Evolutionary conservation across 2,113 vertebrate species (phyloP).

Genomic region (Climacteris rufus): DNA sequence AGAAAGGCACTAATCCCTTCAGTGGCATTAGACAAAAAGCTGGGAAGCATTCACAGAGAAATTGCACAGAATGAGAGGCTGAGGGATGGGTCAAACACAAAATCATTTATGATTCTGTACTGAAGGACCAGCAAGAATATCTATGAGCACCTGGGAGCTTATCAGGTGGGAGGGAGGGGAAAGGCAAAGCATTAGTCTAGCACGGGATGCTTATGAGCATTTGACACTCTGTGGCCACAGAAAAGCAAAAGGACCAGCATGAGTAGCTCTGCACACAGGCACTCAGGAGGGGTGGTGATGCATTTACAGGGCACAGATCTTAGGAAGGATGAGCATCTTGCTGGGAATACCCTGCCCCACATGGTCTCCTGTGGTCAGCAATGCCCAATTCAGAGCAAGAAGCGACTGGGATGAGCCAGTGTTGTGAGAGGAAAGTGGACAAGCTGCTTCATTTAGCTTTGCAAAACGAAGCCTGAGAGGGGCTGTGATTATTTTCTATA

Average conservation of each 20-base stretch:
- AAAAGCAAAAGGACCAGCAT: neutral
- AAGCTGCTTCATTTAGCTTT: neutral
- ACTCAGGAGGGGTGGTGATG: neutral
- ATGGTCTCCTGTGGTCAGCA: accelerated
- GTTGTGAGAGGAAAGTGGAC: neutral
- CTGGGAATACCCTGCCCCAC: neutral
- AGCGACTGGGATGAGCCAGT: neutral
- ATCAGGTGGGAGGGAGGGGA: neutral
- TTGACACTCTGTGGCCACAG: neutral
- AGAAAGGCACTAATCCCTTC: neutral
- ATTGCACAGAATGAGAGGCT: neutral
- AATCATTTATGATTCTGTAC: neutral
- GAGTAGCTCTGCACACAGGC: neutral
- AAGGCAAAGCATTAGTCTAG: neutral
- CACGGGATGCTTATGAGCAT: neutral
- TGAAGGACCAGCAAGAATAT: neutral
- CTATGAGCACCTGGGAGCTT: neutral
- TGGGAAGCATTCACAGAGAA: neutral
- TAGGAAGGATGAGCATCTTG: accelerated
- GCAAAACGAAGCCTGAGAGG: constrained; percentile 12
- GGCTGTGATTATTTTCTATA: constrained; percentile 44
- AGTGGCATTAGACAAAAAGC: neutral
- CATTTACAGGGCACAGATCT: neutral
- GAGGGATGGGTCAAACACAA: neutral
- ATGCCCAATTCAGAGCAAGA: neutral